These are phyloP conservation scores for Eublepharis macularius DNA, from an alignment of 2,113 vertebrate species.

Conservation along the genomic window DNA sequence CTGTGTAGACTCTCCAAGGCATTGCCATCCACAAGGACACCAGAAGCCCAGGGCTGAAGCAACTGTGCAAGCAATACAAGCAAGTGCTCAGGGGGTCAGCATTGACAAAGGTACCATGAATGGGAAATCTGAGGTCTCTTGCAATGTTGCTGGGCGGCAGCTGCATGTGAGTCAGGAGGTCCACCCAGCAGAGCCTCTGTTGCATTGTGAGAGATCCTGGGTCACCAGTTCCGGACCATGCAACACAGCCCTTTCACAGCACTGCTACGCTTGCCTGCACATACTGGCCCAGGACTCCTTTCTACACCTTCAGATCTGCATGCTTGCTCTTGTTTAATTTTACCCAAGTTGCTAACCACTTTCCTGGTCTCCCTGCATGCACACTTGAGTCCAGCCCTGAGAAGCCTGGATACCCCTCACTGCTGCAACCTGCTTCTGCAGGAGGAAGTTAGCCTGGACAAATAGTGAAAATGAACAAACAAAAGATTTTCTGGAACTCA, in stretches of 20 bases:
- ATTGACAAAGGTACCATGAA: too few species aligned
- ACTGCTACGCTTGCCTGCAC: not conserved
- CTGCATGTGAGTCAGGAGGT: not conserved
- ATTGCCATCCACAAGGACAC: not conserved
- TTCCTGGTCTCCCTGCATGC: not conserved
- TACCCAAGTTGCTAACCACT: not conserved
- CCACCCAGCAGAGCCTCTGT: not conserved
- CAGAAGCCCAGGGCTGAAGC: too few species aligned
- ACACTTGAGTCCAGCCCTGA: too few species aligned
- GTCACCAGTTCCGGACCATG: too few species aligned
- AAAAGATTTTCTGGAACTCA: too few species aligned
- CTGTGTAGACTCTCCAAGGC: not conserved
- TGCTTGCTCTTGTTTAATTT: too few species aligned
- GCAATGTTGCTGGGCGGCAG: not conserved
- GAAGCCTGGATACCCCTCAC: too few species aligned
- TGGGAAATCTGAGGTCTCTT: not conserved
- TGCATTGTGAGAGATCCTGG: not conserved
- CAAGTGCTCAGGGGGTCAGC: too few species aligned
- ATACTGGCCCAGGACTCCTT: not conserved
- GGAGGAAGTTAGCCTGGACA: not conserved
- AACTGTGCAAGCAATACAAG: too few species aligned
- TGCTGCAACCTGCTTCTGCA: not conserved
- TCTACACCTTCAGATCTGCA: not conserved
- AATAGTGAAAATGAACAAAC: too few species aligned
- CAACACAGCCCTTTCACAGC: not conserved